A percentile compares a stretch with the other conserved stretches of the same genome.
Evolutionary conservation across 1,140 invertebrate genomes (phyloP).

Genomic region (Drosophila kikkawai): DNA sequence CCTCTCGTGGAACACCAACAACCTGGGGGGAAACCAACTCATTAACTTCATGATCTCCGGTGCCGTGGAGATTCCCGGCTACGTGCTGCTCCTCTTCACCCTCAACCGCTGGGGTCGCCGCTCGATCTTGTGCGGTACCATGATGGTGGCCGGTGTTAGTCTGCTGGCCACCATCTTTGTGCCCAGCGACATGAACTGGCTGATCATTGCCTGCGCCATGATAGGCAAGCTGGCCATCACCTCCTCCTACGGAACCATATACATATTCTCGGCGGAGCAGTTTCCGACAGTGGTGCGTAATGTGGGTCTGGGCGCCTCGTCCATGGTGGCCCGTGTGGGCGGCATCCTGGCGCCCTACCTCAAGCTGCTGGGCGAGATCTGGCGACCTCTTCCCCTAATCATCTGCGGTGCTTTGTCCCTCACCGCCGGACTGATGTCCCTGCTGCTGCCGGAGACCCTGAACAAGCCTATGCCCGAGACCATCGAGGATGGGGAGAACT

Average conservation of each 20-base stretch:
- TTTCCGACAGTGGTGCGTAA: constrained; percentile 94
- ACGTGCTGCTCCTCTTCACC: constrained; percentile 89
- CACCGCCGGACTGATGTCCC: constrained; percentile 88
- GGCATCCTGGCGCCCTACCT: constrained; percentile 92
- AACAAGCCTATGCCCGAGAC: constrained; percentile 91
- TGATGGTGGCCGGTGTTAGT: constrained; percentile 89
- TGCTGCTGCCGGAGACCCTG: constrained; percentile 91
- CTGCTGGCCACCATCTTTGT: constrained; percentile 88
- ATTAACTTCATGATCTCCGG: constrained; percentile 92
- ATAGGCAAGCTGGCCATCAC: constrained; percentile 93
- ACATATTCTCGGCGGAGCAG: constrained; percentile 93
- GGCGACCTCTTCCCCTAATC: constrained; percentile 90
- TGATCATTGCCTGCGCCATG: constrained; percentile 91
- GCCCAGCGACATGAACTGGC: constrained; percentile 87
- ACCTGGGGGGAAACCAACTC: constrained; percentile 91
- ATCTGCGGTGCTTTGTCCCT: constrained; percentile 90
- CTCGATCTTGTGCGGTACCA: constrained; percentile 88
- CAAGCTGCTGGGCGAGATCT: constrained; percentile 89
- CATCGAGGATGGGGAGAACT: constrained; percentile 90
- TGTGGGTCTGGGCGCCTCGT: constrained; percentile 91
- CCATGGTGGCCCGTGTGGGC: constrained; percentile 91
- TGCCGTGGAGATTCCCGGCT: constrained; percentile 91
- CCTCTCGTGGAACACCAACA: constrained; percentile 92
- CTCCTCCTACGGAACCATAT: constrained; percentile 92
- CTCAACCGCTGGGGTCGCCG: constrained; percentile 91